Base-by-base conservation (phyloP, 2,797 vertebrate species). In the Clarias pachynema region DNA sequence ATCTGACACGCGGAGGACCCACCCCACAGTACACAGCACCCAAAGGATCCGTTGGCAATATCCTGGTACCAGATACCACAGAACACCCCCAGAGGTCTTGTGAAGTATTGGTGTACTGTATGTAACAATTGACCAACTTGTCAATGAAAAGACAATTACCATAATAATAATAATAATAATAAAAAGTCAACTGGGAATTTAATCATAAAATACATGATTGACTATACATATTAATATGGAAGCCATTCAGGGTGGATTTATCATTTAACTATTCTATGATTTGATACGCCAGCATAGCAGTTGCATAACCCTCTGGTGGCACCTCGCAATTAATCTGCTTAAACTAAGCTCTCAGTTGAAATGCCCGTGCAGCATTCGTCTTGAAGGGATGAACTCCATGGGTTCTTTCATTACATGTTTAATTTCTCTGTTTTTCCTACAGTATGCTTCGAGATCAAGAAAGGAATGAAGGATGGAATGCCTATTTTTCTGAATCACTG, bases 261-360 rank as follows among this genome's bases (percentile, higher is more conserved):
- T 57, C 8, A 57, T 53, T 57, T 26, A 79, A 77, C 49, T 24
- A 16, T 80, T 83, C 74, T 37, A 70, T 79, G 53, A 69, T 15
- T 40, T n/a, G 59, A 79, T 63, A 79, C 5, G 3, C 57, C 20
- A 62, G 31, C 75, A 62, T 37, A 62, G 57, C 57, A 37, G 59
- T 79, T 79, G 20, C 34, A 7, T 18, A 86, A 66, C 59, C 85
- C 66, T 85, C 72, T 37, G 70, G 81, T 78, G 75, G 80, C 83
- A 84, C 78, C 84, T 87, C 18, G 63, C 84, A 84, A 89, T 88
- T 87, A 84, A 89, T 82, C 80, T 24, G 72, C 77, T 86, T 74
- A 85, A 80, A 83, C 80, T 77, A 79, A 88, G 80, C 72, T 63
- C 24, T 81, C 29, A 29, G 82, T 70, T n/a, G 5, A 59, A 70